Evolutionary conservation across 2,113 vertebrate species (phyloP).

Genomic region (Periophthalmodon schlosseri): DNA sequence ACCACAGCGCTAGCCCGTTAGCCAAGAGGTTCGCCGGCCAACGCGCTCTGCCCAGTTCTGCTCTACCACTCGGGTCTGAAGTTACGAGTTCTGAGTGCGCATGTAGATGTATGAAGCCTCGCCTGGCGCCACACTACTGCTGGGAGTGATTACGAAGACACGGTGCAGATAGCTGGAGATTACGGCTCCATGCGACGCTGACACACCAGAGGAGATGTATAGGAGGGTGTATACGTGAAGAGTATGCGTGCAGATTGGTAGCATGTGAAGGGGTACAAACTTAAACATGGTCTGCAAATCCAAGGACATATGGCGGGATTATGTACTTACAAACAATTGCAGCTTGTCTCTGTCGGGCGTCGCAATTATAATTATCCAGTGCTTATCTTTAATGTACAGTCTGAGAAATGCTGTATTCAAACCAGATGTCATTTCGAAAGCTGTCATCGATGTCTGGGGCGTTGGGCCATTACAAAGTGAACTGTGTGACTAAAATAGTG

Average conservation of each 20-base stretch:
- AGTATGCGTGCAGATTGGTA: slow-evolving; percentile 16
- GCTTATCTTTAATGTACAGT: neutral
- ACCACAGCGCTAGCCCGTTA: slow-evolving; percentile 29
- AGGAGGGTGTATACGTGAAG: slow-evolving; percentile 9
- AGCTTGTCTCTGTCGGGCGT: neutral
- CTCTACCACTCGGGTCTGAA: slow-evolving; percentile 43
- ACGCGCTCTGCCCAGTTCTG: slow-evolving; percentile 44
- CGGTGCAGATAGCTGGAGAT: slow-evolving; percentile 61
- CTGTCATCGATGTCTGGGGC: neutral
- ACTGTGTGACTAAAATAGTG: too few relatives aligned
- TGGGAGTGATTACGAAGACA: slow-evolving; percentile 73
- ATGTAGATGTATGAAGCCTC: slow-evolving; percentile 29
- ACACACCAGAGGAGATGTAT: slow-evolving; percentile 38
- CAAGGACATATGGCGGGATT: neutral
- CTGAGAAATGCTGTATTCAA: neutral
- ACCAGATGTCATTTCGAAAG: neutral
- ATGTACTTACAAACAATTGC: neutral
- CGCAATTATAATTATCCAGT: neutral
- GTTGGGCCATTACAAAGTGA: neutral
- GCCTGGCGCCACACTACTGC: slow-evolving; percentile 68
- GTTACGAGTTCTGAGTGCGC: slow-evolving; percentile 10
- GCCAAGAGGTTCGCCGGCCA: slow-evolving; percentile 31
- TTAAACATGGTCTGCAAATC: neutral
- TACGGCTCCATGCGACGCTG: slow-evolving; percentile 38
- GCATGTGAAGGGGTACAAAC: neutral